Base-by-base conservation (phyloP, 2,888 invertebrate species). In the Chymomyza procnemis region DNA sequence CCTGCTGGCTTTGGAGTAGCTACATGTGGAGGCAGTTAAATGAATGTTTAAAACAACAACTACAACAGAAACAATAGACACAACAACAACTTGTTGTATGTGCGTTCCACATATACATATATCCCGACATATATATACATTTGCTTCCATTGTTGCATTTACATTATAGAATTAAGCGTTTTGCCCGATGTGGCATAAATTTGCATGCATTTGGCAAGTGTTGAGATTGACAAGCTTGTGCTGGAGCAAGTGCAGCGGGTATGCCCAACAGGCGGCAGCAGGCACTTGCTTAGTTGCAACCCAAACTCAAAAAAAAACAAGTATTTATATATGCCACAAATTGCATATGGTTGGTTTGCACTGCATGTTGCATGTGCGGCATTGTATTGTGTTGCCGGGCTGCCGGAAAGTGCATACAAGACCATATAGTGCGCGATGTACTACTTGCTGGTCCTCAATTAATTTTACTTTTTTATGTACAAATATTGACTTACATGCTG, bases 181-280 rank as follows among this genome's bases (percentile, higher is more conserved):
- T 69, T 73, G 62, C 50, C 19, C 50, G 50, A 8, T 18, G 54
- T 21, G 54, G 54, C 68, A 79, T 76, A 76, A 74, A 78, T 79
- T 78, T 79, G 68, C 78, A 79, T 76, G 66, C 69, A 66, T 78
- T 74, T 71, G 71, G 73, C 76, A 75, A 75, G 78, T 73, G 70
- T 69, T 57, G 50, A 67, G 69, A 79, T 78, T 78, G 77, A 73
- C 79, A 78, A 73, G 70, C 26, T 4, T n/a, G n/a, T n/a, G 8
- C 26, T 26, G 26, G 26, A 26, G 26, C 78, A 71, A 63, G 60
- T 58, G 48, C 18, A 57, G 54, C 61, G 61, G 52, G 50, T 0
- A 3, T 9, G 2, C 22, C 4, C 26, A n/a, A n/a, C 26, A 6
- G 6, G 6, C n/a, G n/a, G n/a, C n/a, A n/a, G n/a, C 26, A 26